Evolutionary conservation across 2,113 vertebrate species (phyloP).

Genomic region (Tyrannus savana): DNA sequence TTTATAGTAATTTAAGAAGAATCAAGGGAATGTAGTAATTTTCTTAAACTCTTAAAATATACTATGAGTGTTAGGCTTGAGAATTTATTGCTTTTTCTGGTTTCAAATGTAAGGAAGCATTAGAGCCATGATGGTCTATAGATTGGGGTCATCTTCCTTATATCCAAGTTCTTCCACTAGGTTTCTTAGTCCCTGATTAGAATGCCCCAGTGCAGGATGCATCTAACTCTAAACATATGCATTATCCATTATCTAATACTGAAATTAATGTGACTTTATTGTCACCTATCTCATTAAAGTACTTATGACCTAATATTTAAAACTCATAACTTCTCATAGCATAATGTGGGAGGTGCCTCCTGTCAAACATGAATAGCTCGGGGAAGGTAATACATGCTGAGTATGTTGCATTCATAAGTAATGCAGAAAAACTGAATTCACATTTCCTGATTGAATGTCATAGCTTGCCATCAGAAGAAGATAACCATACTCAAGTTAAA

Average conservation of each 20-base stretch:
- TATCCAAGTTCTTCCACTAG: neutral
- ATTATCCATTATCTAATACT: neutral
- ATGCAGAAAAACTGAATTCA: neutral
- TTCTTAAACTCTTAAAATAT: neutral
- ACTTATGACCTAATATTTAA: neutral
- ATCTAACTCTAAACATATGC: neutral
- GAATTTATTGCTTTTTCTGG: neutral
- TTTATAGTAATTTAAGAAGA: neutral
- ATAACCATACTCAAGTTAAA: neutral
- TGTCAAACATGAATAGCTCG: neutral
- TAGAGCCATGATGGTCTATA: rapidly evolving
- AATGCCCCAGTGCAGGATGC: neutral
- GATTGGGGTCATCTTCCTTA: neutral
- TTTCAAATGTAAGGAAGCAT: neutral
- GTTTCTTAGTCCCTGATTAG: neutral
- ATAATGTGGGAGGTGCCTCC: neutral
- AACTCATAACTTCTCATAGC: neutral
- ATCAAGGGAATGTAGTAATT: neutral
- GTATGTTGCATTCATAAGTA: neutral
- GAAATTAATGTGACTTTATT: neutral
- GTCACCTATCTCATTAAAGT: neutral
- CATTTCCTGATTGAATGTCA: neutral
- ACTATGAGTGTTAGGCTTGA: neutral
- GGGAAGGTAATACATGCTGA: neutral
- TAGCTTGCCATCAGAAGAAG: neutral